Percentiles rank a stretch among this genome's conserved stretches.
Conservation (phyloP, 2,888 invertebrate genomes). For the Sminthurides aquaticus region DNA sequence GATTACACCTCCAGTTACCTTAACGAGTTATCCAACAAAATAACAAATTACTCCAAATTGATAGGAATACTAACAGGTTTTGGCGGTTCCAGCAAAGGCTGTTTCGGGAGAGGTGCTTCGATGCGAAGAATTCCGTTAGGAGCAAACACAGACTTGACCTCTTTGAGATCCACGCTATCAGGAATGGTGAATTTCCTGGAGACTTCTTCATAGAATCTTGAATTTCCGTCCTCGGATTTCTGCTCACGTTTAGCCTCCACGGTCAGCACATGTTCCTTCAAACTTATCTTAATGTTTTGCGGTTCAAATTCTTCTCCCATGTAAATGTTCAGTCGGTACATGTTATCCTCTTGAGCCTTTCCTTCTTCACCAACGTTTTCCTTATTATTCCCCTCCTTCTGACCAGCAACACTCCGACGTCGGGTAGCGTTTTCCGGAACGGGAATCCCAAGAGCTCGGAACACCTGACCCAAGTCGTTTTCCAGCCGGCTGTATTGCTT, state of each 20-base stretch:
- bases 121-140: constrained; percentile 43
- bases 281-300: constrained; percentile 42
- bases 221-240: constrained; percentile 21
- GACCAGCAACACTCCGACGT: neutral
- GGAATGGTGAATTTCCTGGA: constrained; percentile 42
- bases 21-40: no score
- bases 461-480: neutral
- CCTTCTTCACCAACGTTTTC: neutral
- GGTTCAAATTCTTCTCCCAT: constrained; percentile 41
- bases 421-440: no score
- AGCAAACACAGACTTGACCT: constrained; percentile 41
- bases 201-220: constrained; percentile 42
- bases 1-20: no score
- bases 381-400: neutral
- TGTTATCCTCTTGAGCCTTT: neutral
- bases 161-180: constrained; percentile 38
- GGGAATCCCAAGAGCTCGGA: neutral
- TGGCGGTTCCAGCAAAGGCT: constrained; percentile 18
- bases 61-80: constrained; percentile 42
- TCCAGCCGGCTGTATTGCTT: neutral
- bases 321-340: constrained; percentile 40
- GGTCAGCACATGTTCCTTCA: constrained; percentile 22
- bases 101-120: constrained; percentile 39
- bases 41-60: constrained; percentile 6
- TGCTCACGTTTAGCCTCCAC: constrained; percentile 23